These are phyloP conservation scores for Formica selysi DNA, from an alignment of 1,140 invertebrate species.

Conservation along the genomic window DNA sequence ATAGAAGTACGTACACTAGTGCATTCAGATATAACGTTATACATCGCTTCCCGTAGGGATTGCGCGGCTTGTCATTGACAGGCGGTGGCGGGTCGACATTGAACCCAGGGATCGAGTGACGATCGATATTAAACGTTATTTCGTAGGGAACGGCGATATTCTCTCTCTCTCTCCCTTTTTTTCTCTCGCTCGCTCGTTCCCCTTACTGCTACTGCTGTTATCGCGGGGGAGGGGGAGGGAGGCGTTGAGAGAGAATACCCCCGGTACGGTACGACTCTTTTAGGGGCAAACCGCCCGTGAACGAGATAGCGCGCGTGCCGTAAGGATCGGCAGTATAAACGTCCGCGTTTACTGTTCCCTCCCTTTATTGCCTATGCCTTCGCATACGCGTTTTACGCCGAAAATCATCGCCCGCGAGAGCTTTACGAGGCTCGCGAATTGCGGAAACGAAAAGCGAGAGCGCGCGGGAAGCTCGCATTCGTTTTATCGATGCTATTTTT, in stretches of 20 bases:
- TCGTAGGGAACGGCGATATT: slow-evolving; percentile 70
- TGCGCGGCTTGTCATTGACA: slow-evolving; percentile 65
- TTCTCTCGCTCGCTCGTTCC: neutral
- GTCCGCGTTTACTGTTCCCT: slow-evolving; percentile 70
- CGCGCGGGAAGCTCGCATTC: neutral
- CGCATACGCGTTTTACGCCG: slow-evolving; percentile 37
- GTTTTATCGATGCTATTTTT: slow-evolving; percentile 14
- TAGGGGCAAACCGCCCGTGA: slow-evolving; percentile 81
- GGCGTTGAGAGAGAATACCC: neutral
- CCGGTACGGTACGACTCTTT: slow-evolving; percentile 77
- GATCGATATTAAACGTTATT: slow-evolving; percentile 81
- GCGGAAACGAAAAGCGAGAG: slow-evolving; percentile 32
- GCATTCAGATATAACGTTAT: slow-evolving; percentile 48
- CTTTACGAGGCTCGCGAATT: slow-evolving; percentile 51
- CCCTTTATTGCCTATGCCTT: slow-evolving; percentile 56
- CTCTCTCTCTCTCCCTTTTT: slow-evolving; percentile 21
- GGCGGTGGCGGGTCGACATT: slow-evolving; percentile 61
- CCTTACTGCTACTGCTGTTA: too few relatives aligned
- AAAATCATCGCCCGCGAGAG: slow-evolving; percentile 58
- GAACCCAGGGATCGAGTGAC: slow-evolving; percentile 66
- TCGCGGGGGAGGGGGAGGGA: neutral
- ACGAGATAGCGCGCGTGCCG: slow-evolving; percentile 78
- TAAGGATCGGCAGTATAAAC: slow-evolving; percentile 70
- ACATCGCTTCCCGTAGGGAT: slow-evolving; percentile 57
- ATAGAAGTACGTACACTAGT: slow-evolving; percentile 29